Conservation (phyloP, 2,888 invertebrate species). For the Rhamphomyia laevipes region DNA sequence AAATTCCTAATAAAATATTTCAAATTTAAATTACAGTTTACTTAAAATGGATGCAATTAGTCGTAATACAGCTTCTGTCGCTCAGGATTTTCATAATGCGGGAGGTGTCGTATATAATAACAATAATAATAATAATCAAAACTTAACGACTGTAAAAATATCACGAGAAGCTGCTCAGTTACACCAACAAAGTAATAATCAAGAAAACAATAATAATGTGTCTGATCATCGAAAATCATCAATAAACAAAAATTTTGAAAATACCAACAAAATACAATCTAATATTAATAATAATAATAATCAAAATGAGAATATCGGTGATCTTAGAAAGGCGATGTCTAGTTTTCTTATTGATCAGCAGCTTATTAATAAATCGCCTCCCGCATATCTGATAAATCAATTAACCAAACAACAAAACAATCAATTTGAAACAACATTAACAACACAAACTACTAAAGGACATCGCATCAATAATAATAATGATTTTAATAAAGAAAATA, state of each 20-base stretch:
- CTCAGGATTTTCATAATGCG: conserved; percentile 54
- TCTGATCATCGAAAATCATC: conserved; percentile 18
- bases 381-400: conserved; percentile 34
- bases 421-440: conserved; percentile 14
- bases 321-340: conserved; percentile 33
- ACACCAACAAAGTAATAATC: conserved; percentile 1
- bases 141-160: not conserved
- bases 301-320: conserved; percentile 11
- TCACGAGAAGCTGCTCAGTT: conserved; percentile 29
- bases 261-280: conserved; percentile 8
- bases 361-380: conserved; percentile 37
- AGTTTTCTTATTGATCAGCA: conserved; percentile 20
- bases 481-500: conserved; percentile 21
- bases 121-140: not conserved
- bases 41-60: conserved; percentile 39
- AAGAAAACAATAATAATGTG: not conserved
- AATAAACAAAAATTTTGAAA: conserved; percentile 27
- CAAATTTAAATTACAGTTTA: conserved; percentile 24
- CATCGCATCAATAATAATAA: conserved; percentile 9
- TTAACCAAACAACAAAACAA: conserved; percentile 11
- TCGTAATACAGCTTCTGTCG: conserved; percentile 40
- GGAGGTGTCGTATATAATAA: conserved; percentile 39
- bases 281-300: conserved; percentile 7
- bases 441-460: conserved; percentile 12
- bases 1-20: not conserved